These are phyloP conservation scores for Camelus dromedarius DNA, from an alignment of 2,113 vertebrate species.

Conservation along the genomic window DNA sequence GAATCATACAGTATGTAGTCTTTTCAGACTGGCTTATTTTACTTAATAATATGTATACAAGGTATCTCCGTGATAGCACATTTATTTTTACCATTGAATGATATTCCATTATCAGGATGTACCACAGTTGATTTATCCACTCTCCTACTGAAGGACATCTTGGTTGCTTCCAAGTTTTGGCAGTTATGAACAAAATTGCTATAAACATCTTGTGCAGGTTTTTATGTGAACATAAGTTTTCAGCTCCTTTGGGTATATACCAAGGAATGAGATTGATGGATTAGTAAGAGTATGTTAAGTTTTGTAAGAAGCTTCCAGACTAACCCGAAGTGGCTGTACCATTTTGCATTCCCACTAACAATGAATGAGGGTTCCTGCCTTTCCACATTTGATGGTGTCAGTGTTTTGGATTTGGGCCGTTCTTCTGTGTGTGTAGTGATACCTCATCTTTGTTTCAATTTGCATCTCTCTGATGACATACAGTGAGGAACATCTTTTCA, in stretches of 20 bases:
- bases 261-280: not conserved
- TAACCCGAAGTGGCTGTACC: not conserved
- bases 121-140: not conserved
- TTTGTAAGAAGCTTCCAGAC: not conserved
- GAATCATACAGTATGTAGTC: not conserved
- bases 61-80: not conserved
- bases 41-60: not conserved
- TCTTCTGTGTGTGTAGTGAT: not conserved
- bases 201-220: not conserved
- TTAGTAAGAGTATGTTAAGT: not conserved
- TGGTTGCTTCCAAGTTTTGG: not conserved
- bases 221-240: not conserved
- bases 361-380: not conserved
- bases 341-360: not conserved
- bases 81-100: not conserved
- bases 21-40: not conserved
- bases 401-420: not conserved
- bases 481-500: not conserved
- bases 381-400: not conserved
- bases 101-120: not conserved
- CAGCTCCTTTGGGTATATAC: not conserved
- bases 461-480: not conserved
- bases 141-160: not conserved
- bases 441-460: not conserved
- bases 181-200: not conserved